Evolutionary conservation across 2,113 vertebrate genomes (phyloP).

Genomic region (Aspiorhynchus laticeps): DNA sequence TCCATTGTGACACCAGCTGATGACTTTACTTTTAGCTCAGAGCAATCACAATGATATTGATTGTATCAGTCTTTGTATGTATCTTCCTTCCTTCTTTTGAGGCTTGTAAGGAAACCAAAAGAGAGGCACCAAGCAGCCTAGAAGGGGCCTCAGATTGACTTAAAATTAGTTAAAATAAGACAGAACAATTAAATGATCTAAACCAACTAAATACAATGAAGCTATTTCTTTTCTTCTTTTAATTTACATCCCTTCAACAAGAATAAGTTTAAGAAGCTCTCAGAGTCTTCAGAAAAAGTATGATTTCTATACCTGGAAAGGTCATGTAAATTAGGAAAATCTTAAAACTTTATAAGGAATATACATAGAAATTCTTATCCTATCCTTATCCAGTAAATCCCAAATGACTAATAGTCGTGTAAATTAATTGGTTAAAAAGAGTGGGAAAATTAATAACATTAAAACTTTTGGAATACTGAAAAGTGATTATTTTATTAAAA

Average conservation of each 20-base stretch:
- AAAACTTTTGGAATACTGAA: not conserved
- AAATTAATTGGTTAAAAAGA: no score
- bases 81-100: not conserved
- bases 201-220: not conserved
- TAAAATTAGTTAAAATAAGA: not conserved
- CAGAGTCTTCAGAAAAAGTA: not conserved
- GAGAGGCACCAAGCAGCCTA: no score
- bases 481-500: no score
- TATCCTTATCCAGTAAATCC: no score
- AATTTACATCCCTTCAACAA: not conserved
- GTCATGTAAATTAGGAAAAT: not conserved
- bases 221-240: not conserved
- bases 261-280: not conserved
- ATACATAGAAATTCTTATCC: no score
- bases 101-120: not conserved
- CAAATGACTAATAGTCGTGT: no score
- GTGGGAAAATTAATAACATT: no score
- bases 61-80: not conserved
- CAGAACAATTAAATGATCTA: not conserved
- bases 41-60: not conserved
- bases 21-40: constrained; percentile 5
- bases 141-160: not conserved
- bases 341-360: not conserved
- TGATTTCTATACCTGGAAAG: not conserved
- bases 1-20: not conserved